Percentiles rank a stretch among this genome's conserved stretches.
phyloP scores from a whole-genome alignment of 1,140 invertebrate species.

The Dendroctonus ponderosae region DNA sequence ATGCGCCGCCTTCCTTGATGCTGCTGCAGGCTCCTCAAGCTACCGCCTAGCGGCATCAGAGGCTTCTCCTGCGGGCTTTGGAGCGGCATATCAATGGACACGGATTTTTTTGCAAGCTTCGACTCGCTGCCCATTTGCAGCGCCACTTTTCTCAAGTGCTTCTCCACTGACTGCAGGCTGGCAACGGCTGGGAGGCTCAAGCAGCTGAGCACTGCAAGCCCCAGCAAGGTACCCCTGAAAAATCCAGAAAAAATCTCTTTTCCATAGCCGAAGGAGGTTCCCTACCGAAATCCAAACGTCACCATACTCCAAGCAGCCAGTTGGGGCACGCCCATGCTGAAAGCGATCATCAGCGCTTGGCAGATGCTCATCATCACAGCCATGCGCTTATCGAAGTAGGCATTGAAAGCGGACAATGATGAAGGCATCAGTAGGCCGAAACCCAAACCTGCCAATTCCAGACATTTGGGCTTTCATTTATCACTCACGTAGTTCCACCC shows the following conservation, averaged over 20 bases:
- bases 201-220: constrained; percentile 62
- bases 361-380: constrained; percentile 61
- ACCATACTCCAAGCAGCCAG: constrained; percentile 54
- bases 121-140: neutral
- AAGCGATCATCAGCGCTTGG: constrained; percentile 59
- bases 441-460: constrained; percentile 47
- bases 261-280: neutral
- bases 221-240: constrained; percentile 54
- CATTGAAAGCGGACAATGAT: constrained; percentile 58
- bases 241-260: constrained; percentile 51
- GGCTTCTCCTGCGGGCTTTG: constrained; percentile 8
- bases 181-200: constrained; percentile 63
- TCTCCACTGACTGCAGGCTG: constrained; percentile 65
- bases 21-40: constrained; percentile 9
- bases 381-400: constrained; percentile 59
- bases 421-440: constrained; percentile 61
- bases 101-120: neutral
- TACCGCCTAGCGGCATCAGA: constrained; percentile 9
- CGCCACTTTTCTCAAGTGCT: constrained; percentile 59
- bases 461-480: neutral
- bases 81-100: neutral
- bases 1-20: constrained; percentile 14
- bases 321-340: constrained; percentile 59
- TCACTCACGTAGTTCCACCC: neutral
- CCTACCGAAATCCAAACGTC: constrained; percentile 56